phyloP scores from a whole-genome alignment of 2,888 invertebrate genomes.

The Mamestra brassicae region DNA sequence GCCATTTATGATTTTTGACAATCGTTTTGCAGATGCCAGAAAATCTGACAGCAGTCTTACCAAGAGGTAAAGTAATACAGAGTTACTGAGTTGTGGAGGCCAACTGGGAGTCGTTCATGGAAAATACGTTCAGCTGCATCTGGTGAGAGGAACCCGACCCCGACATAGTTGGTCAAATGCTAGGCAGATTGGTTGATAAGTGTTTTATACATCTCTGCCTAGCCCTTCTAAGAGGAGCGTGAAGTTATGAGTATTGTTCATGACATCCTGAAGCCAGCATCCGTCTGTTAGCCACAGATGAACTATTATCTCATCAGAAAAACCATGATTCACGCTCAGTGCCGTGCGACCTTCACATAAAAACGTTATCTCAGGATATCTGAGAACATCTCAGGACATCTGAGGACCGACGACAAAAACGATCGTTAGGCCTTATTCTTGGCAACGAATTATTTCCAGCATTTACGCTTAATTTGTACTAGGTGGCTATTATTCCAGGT shows the following conservation, averaged over 20 bases:
- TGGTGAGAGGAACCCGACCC: no score
- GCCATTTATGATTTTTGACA: no score
- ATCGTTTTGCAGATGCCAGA: no score
- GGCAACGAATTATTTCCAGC: conserved; percentile 28
- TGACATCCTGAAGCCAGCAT: conserved; percentile 12
- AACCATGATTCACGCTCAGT: conserved; percentile 45
- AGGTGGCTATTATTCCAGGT: conserved; percentile 29
- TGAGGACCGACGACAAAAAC: conserved; percentile 57
- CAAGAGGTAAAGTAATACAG: no score
- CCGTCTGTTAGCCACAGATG: conserved; percentile 20
- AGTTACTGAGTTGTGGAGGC: no score
- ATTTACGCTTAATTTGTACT: conserved; percentile 36
- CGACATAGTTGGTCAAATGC: not conserved
- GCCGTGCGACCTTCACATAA: conserved; percentile 30
- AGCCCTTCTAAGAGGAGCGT: not conserved
- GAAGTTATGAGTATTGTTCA: not conserved
- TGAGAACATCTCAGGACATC: conserved; percentile 24
- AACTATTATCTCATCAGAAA: conserved; percentile 38
- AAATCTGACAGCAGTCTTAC: no score
- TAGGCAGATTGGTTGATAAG: not conserved
- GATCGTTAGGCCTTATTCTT: conserved; percentile 54
- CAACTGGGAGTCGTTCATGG: no score
- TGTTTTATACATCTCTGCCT: not conserved
- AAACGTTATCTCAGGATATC: conserved; percentile 35
- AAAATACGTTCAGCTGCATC: no score